A percentile compares a stretch with the other conserved stretches of the same genome.
These are phyloP conservation scores for Tetragonisca angustula DNA, from an alignment of 2,888 invertebrate genomes.

Conservation along the genomic window DNA sequence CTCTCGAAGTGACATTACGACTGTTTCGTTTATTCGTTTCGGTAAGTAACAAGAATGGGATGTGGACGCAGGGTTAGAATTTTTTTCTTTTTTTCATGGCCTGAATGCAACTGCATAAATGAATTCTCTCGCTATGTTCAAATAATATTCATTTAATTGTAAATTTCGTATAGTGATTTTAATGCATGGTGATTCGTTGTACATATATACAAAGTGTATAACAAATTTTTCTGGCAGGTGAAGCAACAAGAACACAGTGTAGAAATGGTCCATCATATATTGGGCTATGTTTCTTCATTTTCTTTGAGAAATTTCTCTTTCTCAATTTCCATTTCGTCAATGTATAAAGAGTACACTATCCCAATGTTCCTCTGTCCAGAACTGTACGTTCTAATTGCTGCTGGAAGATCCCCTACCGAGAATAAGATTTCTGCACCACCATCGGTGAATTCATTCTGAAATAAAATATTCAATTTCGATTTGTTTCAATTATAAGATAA, in stretches of 20 bases:
- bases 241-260: not conserved
- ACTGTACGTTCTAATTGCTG: slow-evolving; percentile 84
- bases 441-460: slow-evolving; percentile 92
- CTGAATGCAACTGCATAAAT: not conserved
- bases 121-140: slow-evolving; percentile 12
- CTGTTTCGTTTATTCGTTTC: not conserved
- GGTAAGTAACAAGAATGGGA: not conserved
- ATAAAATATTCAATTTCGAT: not conserved
- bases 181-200: slow-evolving; percentile 19
- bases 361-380: slow-evolving; percentile 78
- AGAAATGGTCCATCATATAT: not conserved
- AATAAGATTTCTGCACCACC: slow-evolving; percentile 94
- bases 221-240: slow-evolving; percentile 36
- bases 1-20: slow-evolving; percentile 42
- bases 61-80: not conserved
- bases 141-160: not conserved
- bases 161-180: not conserved
- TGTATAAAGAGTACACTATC: slow-evolving; percentile 76
- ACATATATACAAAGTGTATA: slow-evolving; percentile 42
- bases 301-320: slow-evolving; percentile 56
- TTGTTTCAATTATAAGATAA: not conserved
- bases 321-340: slow-evolving; percentile 77
- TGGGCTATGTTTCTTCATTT: slow-evolving; percentile 6
- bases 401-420: slow-evolving; percentile 85
- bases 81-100: not conserved